A percentile compares a stretch with the other conserved stretches of the same genome.
Conservation (phyloP, 1,140 invertebrate genomes). For the Heliothis subflexa region DNA sequence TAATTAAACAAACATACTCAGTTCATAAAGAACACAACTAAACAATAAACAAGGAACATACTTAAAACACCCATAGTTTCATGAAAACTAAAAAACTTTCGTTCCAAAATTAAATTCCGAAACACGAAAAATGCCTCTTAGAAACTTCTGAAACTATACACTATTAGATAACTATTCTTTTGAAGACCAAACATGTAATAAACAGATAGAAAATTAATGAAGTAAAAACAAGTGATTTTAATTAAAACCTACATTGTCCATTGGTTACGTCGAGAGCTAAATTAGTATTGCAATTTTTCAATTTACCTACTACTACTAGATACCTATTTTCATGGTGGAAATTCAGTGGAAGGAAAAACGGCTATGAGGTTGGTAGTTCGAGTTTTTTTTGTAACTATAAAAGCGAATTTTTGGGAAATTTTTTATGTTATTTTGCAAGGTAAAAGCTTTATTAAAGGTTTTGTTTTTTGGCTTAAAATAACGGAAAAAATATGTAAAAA, state of each 20-base stretch:
- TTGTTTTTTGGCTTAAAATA: too few species aligned
- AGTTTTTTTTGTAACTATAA: too few species aligned
- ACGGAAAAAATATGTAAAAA: too few species aligned
- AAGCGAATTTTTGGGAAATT: too few species aligned
- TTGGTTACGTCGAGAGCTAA: slow-evolving; percentile 16
- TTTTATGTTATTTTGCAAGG: too few species aligned
- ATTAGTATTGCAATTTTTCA: slow-evolving; percentile 57
- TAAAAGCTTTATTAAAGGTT: too few species aligned
- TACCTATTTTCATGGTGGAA: slow-evolving; percentile 1
- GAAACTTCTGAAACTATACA: neutral
- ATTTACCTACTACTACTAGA: too few species aligned
- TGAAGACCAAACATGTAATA: neutral
- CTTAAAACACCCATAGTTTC: neutral
- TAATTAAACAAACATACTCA: too few species aligned
- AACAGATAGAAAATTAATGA: slow-evolving; percentile 40
- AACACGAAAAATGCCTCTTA: neutral
- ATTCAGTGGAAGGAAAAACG: neutral
- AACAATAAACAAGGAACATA: neutral
- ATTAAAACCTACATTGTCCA: slow-evolving; percentile 45
- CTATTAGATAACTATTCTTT: neutral
- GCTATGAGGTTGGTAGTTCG: too few species aligned
- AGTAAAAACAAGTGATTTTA: slow-evolving; percentile 30
- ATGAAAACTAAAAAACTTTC: neutral
- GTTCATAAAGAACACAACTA: neutral
- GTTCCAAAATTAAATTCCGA: neutral